A percentile compares a stretch with the other conserved stretches of the same genome.
Conservation (phyloP, 2,113 vertebrate species). For the Crypturellus undulatus region DNA sequence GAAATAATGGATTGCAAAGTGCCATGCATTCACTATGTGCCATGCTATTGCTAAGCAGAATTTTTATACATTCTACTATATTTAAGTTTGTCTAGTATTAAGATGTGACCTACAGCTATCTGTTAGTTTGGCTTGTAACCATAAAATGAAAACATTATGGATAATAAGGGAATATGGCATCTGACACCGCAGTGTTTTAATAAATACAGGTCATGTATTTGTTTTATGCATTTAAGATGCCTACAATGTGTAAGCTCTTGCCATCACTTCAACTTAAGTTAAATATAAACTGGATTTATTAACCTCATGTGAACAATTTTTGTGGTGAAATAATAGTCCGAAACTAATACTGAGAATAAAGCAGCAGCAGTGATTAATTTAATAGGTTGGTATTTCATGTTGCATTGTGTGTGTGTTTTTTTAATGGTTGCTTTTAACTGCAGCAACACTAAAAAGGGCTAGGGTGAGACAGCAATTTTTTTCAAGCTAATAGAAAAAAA, state of each 20-base stretch:
- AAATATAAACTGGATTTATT: neutral
- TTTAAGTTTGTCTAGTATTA: neutral
- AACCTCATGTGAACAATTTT: neutral
- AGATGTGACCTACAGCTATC: neutral
- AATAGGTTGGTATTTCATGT: neutral
- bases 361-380: neutral
- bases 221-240: neutral
- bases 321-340: neutral
- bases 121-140: neutral
- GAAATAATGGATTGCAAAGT: neutral
- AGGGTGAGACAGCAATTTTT: neutral
- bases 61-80: neutral
- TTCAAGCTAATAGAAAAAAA: neutral
- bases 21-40: neutral
- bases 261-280: neutral
- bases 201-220: neutral
- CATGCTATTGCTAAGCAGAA: neutral
- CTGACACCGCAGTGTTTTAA: neutral
- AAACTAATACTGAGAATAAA: neutral
- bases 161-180: neutral
- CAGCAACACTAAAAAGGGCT: neutral
- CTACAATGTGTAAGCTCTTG: neutral
- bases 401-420: neutral
- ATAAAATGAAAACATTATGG: neutral
- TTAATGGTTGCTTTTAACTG: neutral